These are phyloP conservation scores for Scolopax bukidnonensis DNA, from an alignment of 2,797 vertebrate species.

Conservation along the genomic window DNA sequence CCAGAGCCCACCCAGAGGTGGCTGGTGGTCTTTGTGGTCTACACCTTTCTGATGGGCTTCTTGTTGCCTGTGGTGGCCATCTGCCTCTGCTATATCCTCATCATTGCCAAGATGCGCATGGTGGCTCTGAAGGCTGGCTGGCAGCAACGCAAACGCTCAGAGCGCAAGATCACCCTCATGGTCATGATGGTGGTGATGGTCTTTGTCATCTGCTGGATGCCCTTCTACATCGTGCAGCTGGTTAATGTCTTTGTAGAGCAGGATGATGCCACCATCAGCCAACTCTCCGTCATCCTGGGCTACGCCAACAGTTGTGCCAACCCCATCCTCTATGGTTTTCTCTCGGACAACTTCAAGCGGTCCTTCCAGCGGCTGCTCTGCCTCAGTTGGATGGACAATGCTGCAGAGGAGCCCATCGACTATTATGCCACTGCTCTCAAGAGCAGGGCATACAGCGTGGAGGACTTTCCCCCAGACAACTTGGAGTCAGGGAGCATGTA, in stretches of 20 bases:
- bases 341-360: slow-evolving; percentile 91
- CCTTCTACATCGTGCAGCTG: slow-evolving; percentile 90
- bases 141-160: slow-evolving; percentile 90
- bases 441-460: slow-evolving; percentile 88
- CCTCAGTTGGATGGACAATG: slow-evolving; percentile 91
- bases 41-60: slow-evolving; percentile 92
- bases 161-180: slow-evolving; percentile 92
- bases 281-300: slow-evolving; percentile 88
- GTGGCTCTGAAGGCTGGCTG: slow-evolving; percentile 91
- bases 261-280: slow-evolving; percentile 89
- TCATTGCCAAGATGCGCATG: slow-evolving; percentile 89
- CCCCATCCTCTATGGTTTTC: slow-evolving; percentile 90
- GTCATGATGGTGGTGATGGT: slow-evolving; percentile 93
- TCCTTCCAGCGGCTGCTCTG: slow-evolving; percentile 91
- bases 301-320: slow-evolving; percentile 93
- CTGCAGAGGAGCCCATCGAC: slow-evolving; percentile 88
- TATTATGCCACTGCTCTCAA: slow-evolving; percentile 92
- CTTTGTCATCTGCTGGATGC: slow-evolving; percentile 94
- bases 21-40: slow-evolving; percentile 89
- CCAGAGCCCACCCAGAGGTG: slow-evolving; percentile 87
- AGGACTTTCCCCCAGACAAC: slow-evolving; percentile 85
- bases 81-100: slow-evolving; percentile 91
- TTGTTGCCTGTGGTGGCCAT: slow-evolving; percentile 90
- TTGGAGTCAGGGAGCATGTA: slow-evolving; percentile 84
- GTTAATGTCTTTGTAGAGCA: slow-evolving; percentile 88